Percentiles rank a stretch among this genome's conserved stretches.
Conservation (phyloP, 2,888 invertebrate species). For the Seira ritae region DNA sequence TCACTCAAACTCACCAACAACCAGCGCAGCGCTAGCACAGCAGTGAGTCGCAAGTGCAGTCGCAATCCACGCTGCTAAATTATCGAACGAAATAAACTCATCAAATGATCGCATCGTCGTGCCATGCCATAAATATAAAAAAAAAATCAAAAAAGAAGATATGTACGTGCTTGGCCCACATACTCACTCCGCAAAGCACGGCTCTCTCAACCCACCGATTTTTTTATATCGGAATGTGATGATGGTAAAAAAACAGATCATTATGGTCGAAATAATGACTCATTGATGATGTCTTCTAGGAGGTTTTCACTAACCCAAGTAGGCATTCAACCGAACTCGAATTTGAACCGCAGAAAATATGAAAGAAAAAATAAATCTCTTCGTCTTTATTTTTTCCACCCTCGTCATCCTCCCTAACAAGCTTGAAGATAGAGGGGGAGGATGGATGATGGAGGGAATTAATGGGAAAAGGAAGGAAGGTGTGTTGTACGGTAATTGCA, state of each 20-base stretch:
- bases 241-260: constrained; percentile 37
- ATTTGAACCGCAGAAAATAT: constrained; percentile 34
- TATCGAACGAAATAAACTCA: constrained; percentile 13
- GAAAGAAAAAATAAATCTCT: too few species aligned
- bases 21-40: not conserved
- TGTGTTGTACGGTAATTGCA: constrained; percentile 12
- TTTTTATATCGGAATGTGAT: not conserved
- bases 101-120: not conserved
- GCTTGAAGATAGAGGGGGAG: not conserved
- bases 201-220: too few species aligned
- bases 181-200: too few species aligned
- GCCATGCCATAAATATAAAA: constrained; percentile 19
- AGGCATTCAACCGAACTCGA: constrained; percentile 7
- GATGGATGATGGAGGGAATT: too few species aligned
- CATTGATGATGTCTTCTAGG: constrained; percentile 23
- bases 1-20: not conserved
- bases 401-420: not conserved
- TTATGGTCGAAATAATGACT: constrained; percentile 43
- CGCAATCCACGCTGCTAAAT: not conserved
- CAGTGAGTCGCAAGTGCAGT: too few species aligned
- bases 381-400: constrained; percentile 3
- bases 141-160: constrained; percentile 19
- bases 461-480: not conserved
- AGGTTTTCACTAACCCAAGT: constrained; percentile 44
- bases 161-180: constrained; percentile 41